Conservation (phyloP, 2,113 vertebrate genomes). For the Periophthalmodon schlosseri region DNA sequence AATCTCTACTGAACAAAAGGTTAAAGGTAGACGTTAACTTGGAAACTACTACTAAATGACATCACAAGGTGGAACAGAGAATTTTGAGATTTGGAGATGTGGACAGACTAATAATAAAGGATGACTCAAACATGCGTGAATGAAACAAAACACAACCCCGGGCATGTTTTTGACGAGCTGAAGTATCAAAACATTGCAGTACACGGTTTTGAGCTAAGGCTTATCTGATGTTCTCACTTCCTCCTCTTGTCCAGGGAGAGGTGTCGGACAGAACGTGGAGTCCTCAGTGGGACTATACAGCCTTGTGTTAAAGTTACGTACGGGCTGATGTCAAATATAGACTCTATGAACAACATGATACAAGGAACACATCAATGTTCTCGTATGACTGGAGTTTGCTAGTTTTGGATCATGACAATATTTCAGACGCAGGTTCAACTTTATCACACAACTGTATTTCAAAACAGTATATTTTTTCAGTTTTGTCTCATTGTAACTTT, state of each 20-base stretch:
- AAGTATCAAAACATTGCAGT: background rate
- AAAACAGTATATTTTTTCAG: no score
- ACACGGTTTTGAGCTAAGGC: background rate
- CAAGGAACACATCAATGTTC: conserved; percentile 13
- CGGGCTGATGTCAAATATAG: conserved; percentile 15
- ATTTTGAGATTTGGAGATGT: no score
- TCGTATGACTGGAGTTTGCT: conserved; percentile 8
- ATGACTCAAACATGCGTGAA: no score
- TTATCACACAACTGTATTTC: no score
- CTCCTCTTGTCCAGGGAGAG: conserved; percentile 9
- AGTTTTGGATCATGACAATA: background rate
- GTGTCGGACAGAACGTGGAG: conserved; percentile 24
- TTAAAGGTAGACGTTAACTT: no score
- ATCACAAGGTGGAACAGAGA: no score
- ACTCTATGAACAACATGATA: conserved; percentile 31
- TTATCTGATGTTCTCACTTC: conserved; percentile 27
- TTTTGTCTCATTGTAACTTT: no score
- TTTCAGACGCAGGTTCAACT: background rate
- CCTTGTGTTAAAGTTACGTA: conserved; percentile 39
- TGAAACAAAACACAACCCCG: no score
- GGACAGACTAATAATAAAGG: no score
- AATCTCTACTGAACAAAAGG: no score
- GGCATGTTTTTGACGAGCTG: no score
- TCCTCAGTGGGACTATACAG: conserved; percentile 4
- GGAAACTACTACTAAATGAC: no score